Percentiles rank a stretch among this genome's conserved stretches.
phyloP scores from a whole-genome alignment of 2,888 invertebrate genomes.

The Cyaniris semiargus region DNA sequence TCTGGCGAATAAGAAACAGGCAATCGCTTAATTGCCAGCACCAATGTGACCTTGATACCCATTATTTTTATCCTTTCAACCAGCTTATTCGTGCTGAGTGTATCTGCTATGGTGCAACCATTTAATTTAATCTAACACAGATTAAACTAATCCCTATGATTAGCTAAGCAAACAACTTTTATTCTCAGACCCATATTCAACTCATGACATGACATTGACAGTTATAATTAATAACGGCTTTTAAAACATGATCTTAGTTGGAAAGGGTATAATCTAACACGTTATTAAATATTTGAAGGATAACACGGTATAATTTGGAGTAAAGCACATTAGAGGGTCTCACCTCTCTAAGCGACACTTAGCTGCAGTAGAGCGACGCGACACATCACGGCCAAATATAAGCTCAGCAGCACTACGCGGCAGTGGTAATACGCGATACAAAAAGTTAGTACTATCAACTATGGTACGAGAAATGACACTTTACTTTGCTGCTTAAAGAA shows the following conservation, averaged over 20 bases:
- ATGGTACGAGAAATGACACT: too few species aligned
- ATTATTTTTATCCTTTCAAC: too few species aligned
- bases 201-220: background rate
- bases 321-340: background rate
- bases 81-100: background rate
- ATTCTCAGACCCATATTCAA: background rate
- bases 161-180: background rate
- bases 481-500: too few species aligned
- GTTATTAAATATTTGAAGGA: background rate
- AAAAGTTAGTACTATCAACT: too few species aligned
- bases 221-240: constrained; percentile 1
- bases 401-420: too few species aligned
- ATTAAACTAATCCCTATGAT: background rate
- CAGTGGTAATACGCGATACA: too few species aligned
- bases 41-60: background rate
- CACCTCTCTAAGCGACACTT: too few species aligned
- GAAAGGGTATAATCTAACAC: background rate
- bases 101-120: background rate
- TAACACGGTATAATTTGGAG: background rate
- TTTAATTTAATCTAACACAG: background rate
- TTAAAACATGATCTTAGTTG: background rate
- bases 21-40: too few species aligned
- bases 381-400: too few species aligned
- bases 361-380: too few species aligned
- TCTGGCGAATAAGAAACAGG: too few species aligned